Conservation (phyloP, 2,888 invertebrate genomes). For the Chironomus riparius region DNA sequence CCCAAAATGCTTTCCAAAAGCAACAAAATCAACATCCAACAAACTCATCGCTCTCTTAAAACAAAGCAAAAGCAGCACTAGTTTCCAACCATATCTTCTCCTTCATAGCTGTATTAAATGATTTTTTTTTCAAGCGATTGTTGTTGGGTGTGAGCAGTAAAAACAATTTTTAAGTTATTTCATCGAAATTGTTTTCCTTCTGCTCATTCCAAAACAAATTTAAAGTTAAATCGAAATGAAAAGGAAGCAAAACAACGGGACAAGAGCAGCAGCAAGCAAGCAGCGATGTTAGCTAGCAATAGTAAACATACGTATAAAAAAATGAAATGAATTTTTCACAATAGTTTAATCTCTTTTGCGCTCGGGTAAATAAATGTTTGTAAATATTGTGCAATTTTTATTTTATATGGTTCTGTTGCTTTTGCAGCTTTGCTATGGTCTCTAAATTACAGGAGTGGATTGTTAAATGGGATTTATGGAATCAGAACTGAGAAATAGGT, state of each 20-base stretch:
- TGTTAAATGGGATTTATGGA: too few species aligned
- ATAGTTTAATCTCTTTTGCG: not conserved
- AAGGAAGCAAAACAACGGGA: not conserved
- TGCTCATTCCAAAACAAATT: slow-evolving; percentile 19
- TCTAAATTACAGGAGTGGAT: not conserved
- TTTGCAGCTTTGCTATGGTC: not conserved
- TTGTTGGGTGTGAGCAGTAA: not conserved
- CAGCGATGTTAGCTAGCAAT: not conserved
- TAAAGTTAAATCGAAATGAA: slow-evolving; percentile 24
- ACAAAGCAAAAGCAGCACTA: too few species aligned
- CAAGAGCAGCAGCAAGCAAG: not conserved
- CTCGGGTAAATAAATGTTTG: slow-evolving; percentile 4
- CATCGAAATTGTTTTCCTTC: slow-evolving; percentile 8
- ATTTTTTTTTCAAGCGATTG: too few species aligned
- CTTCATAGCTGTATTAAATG: too few species aligned
- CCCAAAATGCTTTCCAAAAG: too few species aligned
- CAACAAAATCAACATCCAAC: too few species aligned
- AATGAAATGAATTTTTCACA: slow-evolving; percentile 11
- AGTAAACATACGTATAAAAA: not conserved
- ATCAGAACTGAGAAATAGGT: too few species aligned
- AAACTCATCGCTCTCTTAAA: not conserved
- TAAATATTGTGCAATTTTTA: slow-evolving; percentile 1
- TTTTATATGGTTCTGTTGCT: not conserved
- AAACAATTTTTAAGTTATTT: slow-evolving; percentile 9
- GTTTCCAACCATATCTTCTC: too few species aligned